Base-by-base conservation (phyloP, 1,140 invertebrate genomes). In the Drosophila obscura region DNA sequence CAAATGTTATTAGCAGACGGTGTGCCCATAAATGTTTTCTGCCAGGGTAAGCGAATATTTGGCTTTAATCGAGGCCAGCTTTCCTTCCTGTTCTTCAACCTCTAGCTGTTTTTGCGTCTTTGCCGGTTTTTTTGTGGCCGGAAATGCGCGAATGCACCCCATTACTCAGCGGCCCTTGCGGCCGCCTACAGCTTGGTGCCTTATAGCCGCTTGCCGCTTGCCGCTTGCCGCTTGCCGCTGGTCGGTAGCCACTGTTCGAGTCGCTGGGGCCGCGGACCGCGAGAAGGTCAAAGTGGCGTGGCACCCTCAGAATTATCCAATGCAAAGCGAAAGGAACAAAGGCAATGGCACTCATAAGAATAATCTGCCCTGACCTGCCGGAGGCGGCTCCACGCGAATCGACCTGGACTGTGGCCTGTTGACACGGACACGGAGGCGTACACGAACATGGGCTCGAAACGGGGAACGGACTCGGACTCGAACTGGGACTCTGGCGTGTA, bases 111-210 rank as follows among this genome's bases (percentile, higher is more conserved):
- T 26, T 66, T 53, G 15, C 16, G 50, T 52, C 16, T n/a, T 57
- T 9, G 31, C 8, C 31, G 2, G 35, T 39, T 39, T 11, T 35
- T 11, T 39, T 39, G 59, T 59, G 69, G 60, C 76, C 80, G 76
- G 80, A 83, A 84, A 83, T 77, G 66, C 63, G 80, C 76, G 80
- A 39, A 24, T 72, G 56, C 69, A 72, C 52, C 59, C 64, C 55
- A 66, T 41, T 46, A 44, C 28, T 46, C 43, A 43, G 48, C 56
- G 35, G 35, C 11, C 11, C 4, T 4, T 39, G 35, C 11, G 35
- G 35, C 35, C 35, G 35, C 9, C 9, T 39, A 39, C 2, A 43
- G 46, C 51, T 44, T 44, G 48, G 9, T 44, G 45, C 45, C 15
- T 58, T 58, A 26, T 58, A 28, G 22, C 15, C 31, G 26, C 26